Evolutionary conservation across 2,797 vertebrate species (phyloP).

Genomic region (Potorous gilbertii): DNA sequence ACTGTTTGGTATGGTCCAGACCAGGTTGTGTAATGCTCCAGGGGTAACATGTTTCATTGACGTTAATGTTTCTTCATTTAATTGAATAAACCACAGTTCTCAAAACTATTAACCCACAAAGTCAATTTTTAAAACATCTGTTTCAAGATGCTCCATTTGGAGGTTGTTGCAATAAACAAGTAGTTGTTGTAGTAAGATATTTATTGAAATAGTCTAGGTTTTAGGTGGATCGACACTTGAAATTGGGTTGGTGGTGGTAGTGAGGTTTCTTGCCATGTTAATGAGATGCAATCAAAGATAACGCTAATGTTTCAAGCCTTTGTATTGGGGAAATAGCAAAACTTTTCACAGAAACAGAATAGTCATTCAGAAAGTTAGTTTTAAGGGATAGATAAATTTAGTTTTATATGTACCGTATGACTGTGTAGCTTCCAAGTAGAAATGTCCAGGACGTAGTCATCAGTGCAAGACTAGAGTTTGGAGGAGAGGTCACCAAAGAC

Average conservation of each 20-base stretch:
- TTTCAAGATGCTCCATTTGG: background rate
- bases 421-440: background rate
- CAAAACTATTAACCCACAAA: background rate
- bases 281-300: background rate
- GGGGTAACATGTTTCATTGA: background rate
- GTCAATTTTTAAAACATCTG: background rate
- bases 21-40: background rate
- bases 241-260: background rate
- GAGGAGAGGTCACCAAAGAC: background rate
- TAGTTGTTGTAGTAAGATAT: background rate
- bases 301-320: no score
- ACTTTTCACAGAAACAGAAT: background rate
- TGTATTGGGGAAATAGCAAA: background rate
- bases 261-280: background rate
- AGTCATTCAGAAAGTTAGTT: background rate
- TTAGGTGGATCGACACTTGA: background rate
- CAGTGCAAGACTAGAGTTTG: background rate
- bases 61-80: background rate
- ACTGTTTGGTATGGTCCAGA: background rate
- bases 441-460: background rate
- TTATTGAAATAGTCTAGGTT: background rate
- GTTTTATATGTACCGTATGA: background rate
- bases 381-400: background rate
- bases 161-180: background rate
- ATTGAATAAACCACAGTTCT: background rate